Evolutionary conservation across 1,140 invertebrate species (phyloP), one percentile per base, ranked within the genome.

Genomic region (Psilanteris sp.): DNA sequence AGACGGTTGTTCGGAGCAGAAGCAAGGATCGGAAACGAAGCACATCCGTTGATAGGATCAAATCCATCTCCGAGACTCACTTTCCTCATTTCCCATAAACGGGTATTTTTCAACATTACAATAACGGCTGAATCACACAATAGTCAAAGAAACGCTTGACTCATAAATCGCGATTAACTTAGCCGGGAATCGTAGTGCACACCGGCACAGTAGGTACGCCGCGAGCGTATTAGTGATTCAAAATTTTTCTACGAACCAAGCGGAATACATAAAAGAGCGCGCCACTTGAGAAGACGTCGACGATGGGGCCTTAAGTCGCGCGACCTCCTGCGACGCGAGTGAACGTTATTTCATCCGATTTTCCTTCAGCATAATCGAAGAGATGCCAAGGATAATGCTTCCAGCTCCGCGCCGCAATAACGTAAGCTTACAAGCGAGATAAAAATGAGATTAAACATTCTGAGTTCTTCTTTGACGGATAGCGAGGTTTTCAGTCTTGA

Each of bases 351-450:
- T 50, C 57, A 46, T 44, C 27, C 52, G 59, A 73, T 73, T 73
- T 73, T 73, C 59, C 59, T 73, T 73, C 50, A 10, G 37, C 52
- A 64, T 64, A 73, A 73, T 73, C 70, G 70, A 73, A 59, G 55
- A 62, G 59, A 66, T 73, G 50, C 57, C 70, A 73, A 73, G 70
- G 70, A 64, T 73, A 66, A 73, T 15, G 59, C 34, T 61, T 44
- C 29, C 50, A 46, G 24, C 16, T 67, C 22, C 36, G n/a, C n/a
- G n/a, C n/a, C 29, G 31, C 52, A 48, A 22, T 50, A 41, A 31
- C 57, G 37, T 41, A 59, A 55, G 24, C 48, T 27, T 5, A 44
- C 24, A 34, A 32, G 26, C 48, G 41, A 50, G 26, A 50, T 46
- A 46, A 46, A 70, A 72, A 62, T 8, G 3, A 37, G 46, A 71